A percentile compares a stretch with the other conserved stretches of the same genome.
phyloP scores from a whole-genome alignment of 2,113 vertebrate genomes.

The Catharus fuscescens region DNA sequence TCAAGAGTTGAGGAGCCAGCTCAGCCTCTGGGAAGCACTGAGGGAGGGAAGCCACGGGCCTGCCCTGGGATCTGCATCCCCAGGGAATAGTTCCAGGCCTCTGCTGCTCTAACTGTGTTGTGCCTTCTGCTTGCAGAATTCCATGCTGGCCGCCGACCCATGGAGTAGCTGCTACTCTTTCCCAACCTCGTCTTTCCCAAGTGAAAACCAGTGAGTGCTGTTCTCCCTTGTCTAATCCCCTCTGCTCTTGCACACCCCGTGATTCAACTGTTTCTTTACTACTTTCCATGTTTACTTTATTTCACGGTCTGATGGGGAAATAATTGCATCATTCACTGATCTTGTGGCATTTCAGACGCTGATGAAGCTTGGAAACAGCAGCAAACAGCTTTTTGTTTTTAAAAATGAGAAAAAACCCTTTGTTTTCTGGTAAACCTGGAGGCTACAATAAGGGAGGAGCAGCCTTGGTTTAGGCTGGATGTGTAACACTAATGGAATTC shows the following conservation, averaged over 20 bases:
- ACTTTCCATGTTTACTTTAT: conserved; percentile 48
- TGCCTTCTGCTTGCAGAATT: conserved; percentile 68
- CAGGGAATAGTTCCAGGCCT: background rate
- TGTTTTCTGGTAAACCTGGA: conserved; percentile 11
- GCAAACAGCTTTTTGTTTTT: background rate
- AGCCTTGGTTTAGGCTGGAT: background rate
- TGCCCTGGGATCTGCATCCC: accelerated
- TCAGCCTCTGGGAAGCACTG: background rate
- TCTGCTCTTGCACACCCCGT: background rate
- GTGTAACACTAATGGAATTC: background rate
- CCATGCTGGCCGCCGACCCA: conserved; percentile 51
- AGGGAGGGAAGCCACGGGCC: background rate
- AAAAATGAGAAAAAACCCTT: background rate
- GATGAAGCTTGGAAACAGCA: conserved; percentile 13
- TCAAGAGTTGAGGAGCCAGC: background rate
- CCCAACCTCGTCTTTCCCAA: conserved; percentile 61
- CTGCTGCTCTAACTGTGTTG: background rate
- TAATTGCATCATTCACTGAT: conserved; percentile 37
- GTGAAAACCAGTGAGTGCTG: conserved; percentile 78
- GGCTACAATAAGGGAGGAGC: background rate
- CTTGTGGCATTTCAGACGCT: conserved; percentile 19
- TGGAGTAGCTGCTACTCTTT: conserved; percentile 70
- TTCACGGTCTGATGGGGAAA: conserved; percentile 41
- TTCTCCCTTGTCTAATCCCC: background rate
- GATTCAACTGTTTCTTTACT: conserved; percentile 39